These are phyloP conservation scores for Pachycephus smyrnensis DNA, from an alignment of 2,888 invertebrate species.

Conservation along the genomic window DNA sequence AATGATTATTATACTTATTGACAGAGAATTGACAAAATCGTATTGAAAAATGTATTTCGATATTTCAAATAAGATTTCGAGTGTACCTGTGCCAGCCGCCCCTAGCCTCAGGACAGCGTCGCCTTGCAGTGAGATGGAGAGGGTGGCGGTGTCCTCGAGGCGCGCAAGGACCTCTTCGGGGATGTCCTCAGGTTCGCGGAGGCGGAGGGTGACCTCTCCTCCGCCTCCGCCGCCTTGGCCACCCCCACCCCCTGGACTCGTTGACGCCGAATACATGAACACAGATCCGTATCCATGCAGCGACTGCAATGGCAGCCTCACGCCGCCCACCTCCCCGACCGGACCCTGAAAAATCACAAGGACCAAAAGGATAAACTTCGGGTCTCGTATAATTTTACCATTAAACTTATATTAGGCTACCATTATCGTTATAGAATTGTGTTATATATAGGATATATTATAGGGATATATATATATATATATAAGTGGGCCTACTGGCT, in stretches of 20 bases:
- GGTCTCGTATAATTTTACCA: too few relatives aligned
- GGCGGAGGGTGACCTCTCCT: constrained; percentile 63
- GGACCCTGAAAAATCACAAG: constrained; percentile 57
- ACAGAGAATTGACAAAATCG: too few relatives aligned
- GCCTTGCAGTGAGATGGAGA: constrained; percentile 64
- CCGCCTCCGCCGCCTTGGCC: constrained; percentile 57
- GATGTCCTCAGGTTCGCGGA: constrained; percentile 66
- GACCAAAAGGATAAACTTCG: neutral
- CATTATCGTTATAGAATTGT: too few relatives aligned
- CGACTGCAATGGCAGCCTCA: constrained; percentile 64
- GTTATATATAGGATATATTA: too few relatives aligned
- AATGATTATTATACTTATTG: too few relatives aligned
- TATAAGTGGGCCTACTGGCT: too few relatives aligned
- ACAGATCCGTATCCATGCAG: constrained; percentile 66
- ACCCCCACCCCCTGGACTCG: constrained; percentile 62
- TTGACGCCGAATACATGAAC: constrained; percentile 66
- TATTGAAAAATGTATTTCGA: too few relatives aligned
- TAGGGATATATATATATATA: too few relatives aligned
- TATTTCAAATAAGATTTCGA: too few relatives aligned
- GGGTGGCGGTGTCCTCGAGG: constrained; percentile 64
- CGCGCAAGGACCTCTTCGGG: constrained; percentile 65
- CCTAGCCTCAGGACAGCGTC: constrained; percentile 64
- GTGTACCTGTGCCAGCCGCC: constrained; percentile 60
- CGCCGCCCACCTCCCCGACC: constrained; percentile 65
- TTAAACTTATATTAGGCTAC: too few relatives aligned